These are phyloP conservation scores for Grammomys dolichurus DNA, from an alignment of 2,113 vertebrate species.

Conservation along the genomic window DNA sequence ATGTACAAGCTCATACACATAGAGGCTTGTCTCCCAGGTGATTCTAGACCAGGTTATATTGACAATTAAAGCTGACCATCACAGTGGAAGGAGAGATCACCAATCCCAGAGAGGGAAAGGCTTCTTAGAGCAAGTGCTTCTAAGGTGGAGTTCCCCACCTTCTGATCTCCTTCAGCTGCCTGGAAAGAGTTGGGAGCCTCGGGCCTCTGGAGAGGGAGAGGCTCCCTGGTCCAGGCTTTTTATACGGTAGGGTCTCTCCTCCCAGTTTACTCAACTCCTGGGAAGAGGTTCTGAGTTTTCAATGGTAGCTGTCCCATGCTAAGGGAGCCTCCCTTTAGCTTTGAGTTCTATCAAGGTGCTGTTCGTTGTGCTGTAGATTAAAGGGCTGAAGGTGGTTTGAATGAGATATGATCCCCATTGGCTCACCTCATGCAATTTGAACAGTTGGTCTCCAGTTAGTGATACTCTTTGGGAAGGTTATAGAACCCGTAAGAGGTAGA, in stretches of 20 bases:
- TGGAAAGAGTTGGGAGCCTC: neutral
- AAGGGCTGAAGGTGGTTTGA: neutral
- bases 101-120: neutral
- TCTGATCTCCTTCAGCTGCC: neutral
- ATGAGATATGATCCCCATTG: neutral
- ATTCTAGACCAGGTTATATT: neutral
- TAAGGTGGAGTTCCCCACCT: neutral
- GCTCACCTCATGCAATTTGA: neutral
- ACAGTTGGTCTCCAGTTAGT: neutral
- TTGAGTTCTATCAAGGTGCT: neutral
- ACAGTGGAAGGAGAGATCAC: neutral
- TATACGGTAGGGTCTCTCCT: neutral
- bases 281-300: neutral
- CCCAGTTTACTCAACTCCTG: accelerated
- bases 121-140: neutral
- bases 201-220: neutral
- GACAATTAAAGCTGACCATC: neutral
- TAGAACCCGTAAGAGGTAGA: neutral
- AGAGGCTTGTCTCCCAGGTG: neutral
- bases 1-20: no score
- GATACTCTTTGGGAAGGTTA: neutral
- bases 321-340: neutral
- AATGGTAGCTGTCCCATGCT: neutral
- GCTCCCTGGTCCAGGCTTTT: neutral
- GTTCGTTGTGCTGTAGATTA: neutral